Evolutionary conservation across 1,140 invertebrate genomes (phyloP), one percentile per base, ranked within the genome.

Genomic region (Apis dorsata): DNA sequence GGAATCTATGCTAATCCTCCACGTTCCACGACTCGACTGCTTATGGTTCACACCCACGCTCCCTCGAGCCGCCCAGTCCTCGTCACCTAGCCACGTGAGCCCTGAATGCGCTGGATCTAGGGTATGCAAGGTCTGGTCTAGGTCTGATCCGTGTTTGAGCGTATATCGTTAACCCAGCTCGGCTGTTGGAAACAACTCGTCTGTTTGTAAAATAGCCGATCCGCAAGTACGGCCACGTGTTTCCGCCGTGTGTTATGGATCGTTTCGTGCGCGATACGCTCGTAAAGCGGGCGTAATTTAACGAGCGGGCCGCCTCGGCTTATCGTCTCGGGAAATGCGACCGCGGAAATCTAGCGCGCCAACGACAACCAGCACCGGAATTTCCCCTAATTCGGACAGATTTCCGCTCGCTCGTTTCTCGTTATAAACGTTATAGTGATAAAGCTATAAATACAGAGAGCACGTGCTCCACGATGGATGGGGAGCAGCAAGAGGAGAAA

Each of bases 371-470:
- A 53, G 34, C 12, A 49, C 28, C n/a, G 17, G 1, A 63, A 49
- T 55, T 55, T 28, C 53, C 13, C 19, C 21, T 44, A 53, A 65
- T 72, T 24, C 49, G 28, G 57, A 19, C 19, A 60, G 51, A 60
- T 66, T 65, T 73, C 68, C 49, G 13, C 44, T 13, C 17, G 28
- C 55, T 69, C 19, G 34, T 77, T 34, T 4, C 34, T 34, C 34
- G 4, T 77, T 60, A 15, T 68, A 63, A 57, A 19, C 51, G 63
- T 34, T 71, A 63, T 82, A 73, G 75, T 72, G 63, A 80, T 84
- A 77, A 80, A 80, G 69, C 86, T 87, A 87, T 84, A 86, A 87
- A 87, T 87, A 87, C 34, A 2, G 2, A 2, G 11, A 28, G 34
- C 57, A 81, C 51, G 51, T 72, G 57, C 59, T 70, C 1, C 17